Evolutionary conservation across 2,888 invertebrate species (phyloP).

Genomic region (Capitulum mitella): DNA sequence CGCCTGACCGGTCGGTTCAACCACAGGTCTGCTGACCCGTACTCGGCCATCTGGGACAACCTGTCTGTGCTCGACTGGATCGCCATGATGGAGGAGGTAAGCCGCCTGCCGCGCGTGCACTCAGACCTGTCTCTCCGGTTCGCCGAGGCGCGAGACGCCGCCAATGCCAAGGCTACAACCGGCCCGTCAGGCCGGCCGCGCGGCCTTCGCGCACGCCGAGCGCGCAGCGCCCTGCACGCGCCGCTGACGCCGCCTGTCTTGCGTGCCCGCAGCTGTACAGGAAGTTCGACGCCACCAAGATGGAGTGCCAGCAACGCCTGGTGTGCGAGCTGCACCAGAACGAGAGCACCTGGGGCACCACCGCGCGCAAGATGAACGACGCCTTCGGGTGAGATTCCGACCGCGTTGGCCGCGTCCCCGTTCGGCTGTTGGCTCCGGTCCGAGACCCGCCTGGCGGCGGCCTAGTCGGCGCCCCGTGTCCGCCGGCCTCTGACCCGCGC

Average conservation of each 20-base stretch:
- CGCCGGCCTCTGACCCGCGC: too few relatives aligned
- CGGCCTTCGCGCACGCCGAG: not conserved
- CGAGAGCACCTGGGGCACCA: constrained; percentile 36
- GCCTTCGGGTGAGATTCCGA: constrained; percentile 35
- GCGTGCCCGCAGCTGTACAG: constrained; percentile 32
- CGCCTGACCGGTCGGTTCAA: not conserved
- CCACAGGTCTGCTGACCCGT: constrained; percentile 35
- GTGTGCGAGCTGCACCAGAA: constrained; percentile 39
- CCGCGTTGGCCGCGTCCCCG: not conserved
- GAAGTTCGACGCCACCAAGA: constrained; percentile 38
- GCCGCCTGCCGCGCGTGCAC: not conserved
- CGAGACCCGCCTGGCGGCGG: too few relatives aligned
- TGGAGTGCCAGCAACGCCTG: constrained; percentile 39
- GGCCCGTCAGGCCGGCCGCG: not conserved
- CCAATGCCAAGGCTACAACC: constrained; percentile 3
- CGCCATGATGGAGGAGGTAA: constrained; percentile 35
- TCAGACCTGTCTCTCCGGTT: not conserved
- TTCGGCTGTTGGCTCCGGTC: too few relatives aligned
- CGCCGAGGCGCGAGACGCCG: not conserved
- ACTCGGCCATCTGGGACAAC: constrained; percentile 36
- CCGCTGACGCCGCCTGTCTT: not conserved
- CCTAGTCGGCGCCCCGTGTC: too few relatives aligned
- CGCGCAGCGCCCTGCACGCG: not conserved
- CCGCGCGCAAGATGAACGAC: constrained; percentile 37
- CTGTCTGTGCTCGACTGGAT: constrained; percentile 37